Percentiles rank a stretch among this genome's conserved stretches.
Evolutionary conservation across 2,113 vertebrate species (phyloP).

Genomic region (Sisor rabdophorus): DNA sequence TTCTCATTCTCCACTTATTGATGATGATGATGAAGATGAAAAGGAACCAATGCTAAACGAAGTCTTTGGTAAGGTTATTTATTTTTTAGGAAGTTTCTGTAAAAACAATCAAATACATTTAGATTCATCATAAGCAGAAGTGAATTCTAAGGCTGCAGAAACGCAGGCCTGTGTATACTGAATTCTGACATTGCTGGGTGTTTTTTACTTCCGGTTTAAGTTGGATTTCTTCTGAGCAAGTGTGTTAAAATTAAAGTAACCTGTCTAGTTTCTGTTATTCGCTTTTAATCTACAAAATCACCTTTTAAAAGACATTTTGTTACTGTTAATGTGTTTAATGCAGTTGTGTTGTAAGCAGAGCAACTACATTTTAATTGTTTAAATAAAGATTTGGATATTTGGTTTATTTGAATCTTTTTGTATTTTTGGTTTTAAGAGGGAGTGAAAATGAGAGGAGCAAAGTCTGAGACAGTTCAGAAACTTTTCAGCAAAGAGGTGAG

Average conservation of each 20-base stretch:
- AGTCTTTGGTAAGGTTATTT: slow-evolving; percentile 78
- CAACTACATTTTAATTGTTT: background rate
- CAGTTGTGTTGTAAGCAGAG: background rate
- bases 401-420: background rate
- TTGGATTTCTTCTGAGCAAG: background rate
- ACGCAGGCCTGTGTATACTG: background rate
- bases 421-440: slow-evolving; percentile 65
- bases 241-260: background rate
- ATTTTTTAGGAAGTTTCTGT: background rate
- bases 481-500: slow-evolving; percentile 78
- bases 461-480: slow-evolving; percentile 63
- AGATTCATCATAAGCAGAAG: background rate
- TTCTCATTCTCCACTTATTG: slow-evolving; percentile 90
- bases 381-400: background rate
- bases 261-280: background rate
- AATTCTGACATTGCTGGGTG: background rate
- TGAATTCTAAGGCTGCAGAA: too few species aligned
- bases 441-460: slow-evolving; percentile 76
- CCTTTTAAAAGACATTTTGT: background rate
- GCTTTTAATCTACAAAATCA: background rate
- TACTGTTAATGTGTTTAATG: background rate
- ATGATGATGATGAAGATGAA: slow-evolving; percentile 81
- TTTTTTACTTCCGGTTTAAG: background rate
- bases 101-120: background rate
- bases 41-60: slow-evolving; percentile 97